These are phyloP conservation scores for Empidonax alnorum DNA, from an alignment of 2,113 vertebrate species.

Conservation along the genomic window DNA sequence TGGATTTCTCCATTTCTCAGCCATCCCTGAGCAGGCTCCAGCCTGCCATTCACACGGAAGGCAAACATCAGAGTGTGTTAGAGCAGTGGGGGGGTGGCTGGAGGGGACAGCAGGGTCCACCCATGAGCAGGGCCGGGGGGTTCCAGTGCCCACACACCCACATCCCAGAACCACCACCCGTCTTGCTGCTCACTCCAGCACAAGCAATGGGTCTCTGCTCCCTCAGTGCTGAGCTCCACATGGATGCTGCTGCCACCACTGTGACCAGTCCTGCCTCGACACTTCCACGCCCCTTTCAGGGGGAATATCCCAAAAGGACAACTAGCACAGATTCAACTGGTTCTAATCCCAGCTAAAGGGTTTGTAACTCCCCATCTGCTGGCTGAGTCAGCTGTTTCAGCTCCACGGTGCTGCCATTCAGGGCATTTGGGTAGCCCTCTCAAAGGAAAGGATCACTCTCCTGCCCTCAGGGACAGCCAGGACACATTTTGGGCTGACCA, in stretches of 20 bases:
- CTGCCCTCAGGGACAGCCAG: neutral
- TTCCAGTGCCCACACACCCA: accelerated
- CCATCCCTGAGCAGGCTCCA: neutral
- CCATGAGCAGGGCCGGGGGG: accelerated
- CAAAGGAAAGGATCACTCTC: neutral
- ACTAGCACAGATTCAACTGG: neutral
- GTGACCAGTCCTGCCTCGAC: accelerated
- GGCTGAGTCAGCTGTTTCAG: neutral
- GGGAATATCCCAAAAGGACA: neutral
- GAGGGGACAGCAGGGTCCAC: neutral
- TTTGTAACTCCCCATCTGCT: neutral
- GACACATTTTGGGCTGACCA: neutral
- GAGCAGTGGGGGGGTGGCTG: neutral
- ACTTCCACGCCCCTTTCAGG: neutral
- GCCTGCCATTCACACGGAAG: too few relatives aligned
- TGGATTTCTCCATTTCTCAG: neutral
- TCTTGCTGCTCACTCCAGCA: neutral
- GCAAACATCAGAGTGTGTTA: accelerated
- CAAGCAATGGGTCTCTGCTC: neutral
- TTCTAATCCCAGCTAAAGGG: neutral
- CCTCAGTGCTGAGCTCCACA: accelerated
- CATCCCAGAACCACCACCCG: neutral
- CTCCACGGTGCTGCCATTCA: neutral
- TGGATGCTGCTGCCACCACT: neutral
- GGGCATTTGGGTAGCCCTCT: neutral